Evolutionary conservation across 2,113 vertebrate species (phyloP), one percentile per base, ranked within the genome.

Genomic region (Hippocampus barbouri): DNA sequence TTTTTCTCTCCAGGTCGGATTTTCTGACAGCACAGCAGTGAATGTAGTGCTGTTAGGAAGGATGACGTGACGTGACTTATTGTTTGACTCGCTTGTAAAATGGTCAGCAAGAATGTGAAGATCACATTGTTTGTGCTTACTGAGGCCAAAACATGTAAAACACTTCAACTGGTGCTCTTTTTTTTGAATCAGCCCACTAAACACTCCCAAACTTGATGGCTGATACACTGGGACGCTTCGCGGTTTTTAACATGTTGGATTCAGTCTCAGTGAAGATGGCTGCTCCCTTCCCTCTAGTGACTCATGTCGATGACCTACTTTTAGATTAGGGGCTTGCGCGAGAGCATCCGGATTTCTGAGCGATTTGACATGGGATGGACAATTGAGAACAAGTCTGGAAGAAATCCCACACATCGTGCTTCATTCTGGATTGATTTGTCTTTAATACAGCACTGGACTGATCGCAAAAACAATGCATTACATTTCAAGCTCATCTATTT

Each of bases 1-100:
- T 85, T 77, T 84, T 85, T 86, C 67, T 69, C 67, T 86, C 76
- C 84, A 90, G 87, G 88, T 87, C 21, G 87, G 87, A 88, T 85
- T 90, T 85, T 81, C 88, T 87, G 78, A 87, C 84, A 82, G 80
- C 79, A 87, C 85, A 67, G 77, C 83, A 87, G 77, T 88, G 87
- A 88, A 77, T 84, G 71, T 75, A 62, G 79, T 83, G 83, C 79
- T 83, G 72, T 86, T 81, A 85, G 77, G 67, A 72, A 79, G 72
- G 68, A 56, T 38, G 34, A 38, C 34, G 34, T 38, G 34, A 38
- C 34, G 34, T 38, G 34, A 38, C 34, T 38, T 38, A 38, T 60
- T 60, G 30, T 60, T 60, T 59, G 66, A 14, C 21, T 54, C 47
- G 47, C 67, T 62, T 79, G 69, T 67, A 77, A 80, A 90, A 85